Conservation (phyloP, 2,888 invertebrate genomes). For the Ischnura elegans region DNA sequence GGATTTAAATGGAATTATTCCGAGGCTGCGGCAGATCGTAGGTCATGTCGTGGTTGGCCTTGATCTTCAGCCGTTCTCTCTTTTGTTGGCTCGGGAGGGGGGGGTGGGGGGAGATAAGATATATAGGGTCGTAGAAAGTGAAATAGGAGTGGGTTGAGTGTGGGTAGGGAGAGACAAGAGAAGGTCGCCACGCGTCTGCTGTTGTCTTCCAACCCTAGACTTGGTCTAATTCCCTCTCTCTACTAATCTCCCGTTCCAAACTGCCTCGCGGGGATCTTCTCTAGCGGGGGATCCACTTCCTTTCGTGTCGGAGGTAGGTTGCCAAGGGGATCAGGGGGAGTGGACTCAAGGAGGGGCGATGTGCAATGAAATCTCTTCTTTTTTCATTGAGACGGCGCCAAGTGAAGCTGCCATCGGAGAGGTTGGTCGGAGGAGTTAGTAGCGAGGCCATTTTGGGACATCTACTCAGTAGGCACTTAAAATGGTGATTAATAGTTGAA, state of each 20-base stretch:
- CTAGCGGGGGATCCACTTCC: neutral
- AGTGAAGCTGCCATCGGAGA: neutral
- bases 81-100: neutral
- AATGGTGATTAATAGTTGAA: too few relatives aligned
- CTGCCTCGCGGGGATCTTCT: too few relatives aligned
- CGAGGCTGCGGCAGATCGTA: neutral
- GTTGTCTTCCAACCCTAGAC: neutral
- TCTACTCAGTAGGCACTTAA: too few relatives aligned
- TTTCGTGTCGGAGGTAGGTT: neutral
- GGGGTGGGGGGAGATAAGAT: neutral
- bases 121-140: neutral
- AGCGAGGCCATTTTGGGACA: too few relatives aligned
- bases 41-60: conserved; percentile 49
- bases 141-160: too few relatives aligned
- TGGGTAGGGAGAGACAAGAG: neutral
- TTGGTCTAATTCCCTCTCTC: neutral
- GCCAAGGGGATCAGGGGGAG: neutral
- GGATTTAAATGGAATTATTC: neutral
- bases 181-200: neutral
- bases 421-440: too few relatives aligned
- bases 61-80: conserved; percentile 6
- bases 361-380: neutral
- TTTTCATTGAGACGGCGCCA: neutral
- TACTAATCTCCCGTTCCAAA: neutral
- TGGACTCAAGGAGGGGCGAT: neutral